These are phyloP conservation scores for Synanthedon tipuliformis DNA, from an alignment of 2,888 invertebrate genomes.

Conservation along the genomic window DNA sequence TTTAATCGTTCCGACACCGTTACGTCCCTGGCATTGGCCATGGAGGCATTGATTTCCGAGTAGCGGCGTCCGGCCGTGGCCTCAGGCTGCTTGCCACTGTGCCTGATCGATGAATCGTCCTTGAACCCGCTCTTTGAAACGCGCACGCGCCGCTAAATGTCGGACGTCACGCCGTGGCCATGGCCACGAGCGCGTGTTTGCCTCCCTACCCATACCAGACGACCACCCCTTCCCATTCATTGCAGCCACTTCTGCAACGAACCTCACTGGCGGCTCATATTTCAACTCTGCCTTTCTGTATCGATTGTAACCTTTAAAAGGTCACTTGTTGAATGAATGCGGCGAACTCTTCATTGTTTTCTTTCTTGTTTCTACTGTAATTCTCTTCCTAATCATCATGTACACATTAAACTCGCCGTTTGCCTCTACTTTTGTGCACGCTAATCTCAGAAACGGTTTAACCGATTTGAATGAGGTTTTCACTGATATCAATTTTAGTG, in stretches of 20 bases:
- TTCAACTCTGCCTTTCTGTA: constrained; percentile 49
- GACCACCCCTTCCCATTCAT: constrained; percentile 31
- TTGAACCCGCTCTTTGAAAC: constrained; percentile 42
- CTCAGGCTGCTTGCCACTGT: constrained; percentile 33
- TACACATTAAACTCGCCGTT: no score
- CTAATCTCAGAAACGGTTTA: no score
- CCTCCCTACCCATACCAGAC: constrained; percentile 9
- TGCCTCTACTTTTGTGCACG: no score
- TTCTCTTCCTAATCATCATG: background rate
- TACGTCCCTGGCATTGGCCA: constrained; percentile 38
- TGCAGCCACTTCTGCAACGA: constrained; percentile 24
- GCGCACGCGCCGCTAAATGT: constrained; percentile 49
- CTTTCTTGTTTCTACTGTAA: background rate
- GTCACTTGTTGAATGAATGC: constrained; percentile 32
- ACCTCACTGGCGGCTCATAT: constrained; percentile 19
- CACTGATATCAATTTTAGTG: no score
- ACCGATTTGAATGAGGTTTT: no score
- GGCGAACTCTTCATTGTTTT: background rate
- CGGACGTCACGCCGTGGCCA: constrained; percentile 58
- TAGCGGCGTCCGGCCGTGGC: constrained; percentile 42
- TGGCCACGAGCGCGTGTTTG: constrained; percentile 50
- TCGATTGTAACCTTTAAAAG: constrained; percentile 46
- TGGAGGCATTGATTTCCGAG: constrained; percentile 30
- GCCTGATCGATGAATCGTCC: constrained; percentile 53
- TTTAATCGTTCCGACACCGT: constrained; percentile 3